Base-by-base conservation (phyloP, 1,140 invertebrate species). In the Drosophila ambigua region DNA sequence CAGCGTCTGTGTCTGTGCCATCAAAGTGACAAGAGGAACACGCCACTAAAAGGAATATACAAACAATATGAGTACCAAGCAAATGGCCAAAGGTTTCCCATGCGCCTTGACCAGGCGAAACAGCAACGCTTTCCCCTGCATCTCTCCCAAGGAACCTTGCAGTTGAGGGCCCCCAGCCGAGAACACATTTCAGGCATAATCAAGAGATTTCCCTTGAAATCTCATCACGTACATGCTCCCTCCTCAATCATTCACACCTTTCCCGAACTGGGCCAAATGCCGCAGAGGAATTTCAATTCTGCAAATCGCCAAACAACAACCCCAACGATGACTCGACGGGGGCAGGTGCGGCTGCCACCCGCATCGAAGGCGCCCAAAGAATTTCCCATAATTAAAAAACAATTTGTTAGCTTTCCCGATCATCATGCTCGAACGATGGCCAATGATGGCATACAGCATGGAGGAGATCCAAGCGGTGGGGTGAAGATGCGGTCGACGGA, bases 351-450 rank as follows among this genome's bases (percentile, higher is more conserved):
- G 16, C 49, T 44, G 68, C 52, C 52, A 43, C 24, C 16, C 31
- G 8, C 16, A 0, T 31, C 35, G n/a, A 41, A 52, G 72, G 24
- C 31, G 48, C 5, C 48, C 20, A 50, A 72, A 43, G 58, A 73
- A 84, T 87, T 83, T 88, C 83, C 83, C 53, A 73, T 77, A 83
- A 83, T 89, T 87, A 88, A 87, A 87, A 88, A 89, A 55, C 79
- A 57, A 89, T 87, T 87, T 79, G 67, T 87, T 67, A 71, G 64
- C 60, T 83, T 83, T 76, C 61, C 72, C 69, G 62, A 88, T 87
- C 72, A 76, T 71, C 57, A 53, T 44, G 41, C 23, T 77, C 72
- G 66, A 58, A 55, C 61, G 41, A 28, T 50, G 53, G 43, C 61
- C 43, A 59, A 55, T 62, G 62, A 76, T 35, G 49, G 41, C 76